Conservation (phyloP, 2,888 invertebrate species). For the Lepidochrysops patricia region DNA sequence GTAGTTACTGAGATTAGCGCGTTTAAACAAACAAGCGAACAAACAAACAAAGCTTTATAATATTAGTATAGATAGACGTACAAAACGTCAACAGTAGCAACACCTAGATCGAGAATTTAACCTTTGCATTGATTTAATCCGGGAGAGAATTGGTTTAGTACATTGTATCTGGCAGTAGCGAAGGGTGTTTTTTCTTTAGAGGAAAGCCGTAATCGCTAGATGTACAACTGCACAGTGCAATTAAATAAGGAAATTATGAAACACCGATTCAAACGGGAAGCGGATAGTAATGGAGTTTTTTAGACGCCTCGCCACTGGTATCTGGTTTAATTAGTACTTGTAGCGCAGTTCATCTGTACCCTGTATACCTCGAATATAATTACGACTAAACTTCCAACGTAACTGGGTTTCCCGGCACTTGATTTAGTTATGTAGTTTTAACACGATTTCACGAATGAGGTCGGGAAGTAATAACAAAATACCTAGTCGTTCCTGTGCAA, state of each 20-base stretch:
- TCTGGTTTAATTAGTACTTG: background rate
- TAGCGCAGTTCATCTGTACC: background rate
- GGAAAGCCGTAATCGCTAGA: no score
- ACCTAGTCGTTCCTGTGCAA: background rate
- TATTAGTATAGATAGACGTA: background rate
- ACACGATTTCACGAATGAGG: background rate
- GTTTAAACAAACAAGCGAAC: no score
- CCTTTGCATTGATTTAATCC: background rate
- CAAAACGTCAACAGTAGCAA: background rate
- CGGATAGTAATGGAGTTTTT: no score
- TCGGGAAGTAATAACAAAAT: background rate
- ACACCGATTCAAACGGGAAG: no score
- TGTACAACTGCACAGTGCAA: no score
- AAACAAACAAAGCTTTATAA: no score
- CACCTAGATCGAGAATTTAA: background rate
- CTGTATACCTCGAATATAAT: background rate
- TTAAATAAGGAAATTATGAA: no score
- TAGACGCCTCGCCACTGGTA: no score
- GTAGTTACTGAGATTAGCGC: no score
- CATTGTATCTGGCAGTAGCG: no score
- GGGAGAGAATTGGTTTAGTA: background rate
- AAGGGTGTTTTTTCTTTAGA: no score
- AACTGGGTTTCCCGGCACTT: background rate
- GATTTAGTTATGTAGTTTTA: conserved; percentile 5
- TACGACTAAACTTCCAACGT: background rate